Base-by-base conservation (phyloP, 1,140 invertebrate genomes). In the Lucilia sericata region DNA sequence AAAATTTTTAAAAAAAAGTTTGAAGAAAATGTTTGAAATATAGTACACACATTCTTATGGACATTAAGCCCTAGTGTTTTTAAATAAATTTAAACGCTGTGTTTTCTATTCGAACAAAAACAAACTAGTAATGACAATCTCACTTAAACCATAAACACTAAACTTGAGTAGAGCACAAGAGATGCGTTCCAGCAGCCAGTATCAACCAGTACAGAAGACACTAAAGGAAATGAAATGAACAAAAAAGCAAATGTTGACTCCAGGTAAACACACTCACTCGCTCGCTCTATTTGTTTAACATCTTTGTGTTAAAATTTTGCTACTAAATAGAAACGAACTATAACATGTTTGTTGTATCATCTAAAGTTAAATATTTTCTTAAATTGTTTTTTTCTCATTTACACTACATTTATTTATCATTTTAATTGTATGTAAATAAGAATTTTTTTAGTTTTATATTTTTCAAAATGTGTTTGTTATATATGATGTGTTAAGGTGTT, bases 401-500 rank as follows among this genome's bases (percentile, higher is more conserved):
- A 12, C 2, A n/a, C 14, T 60, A n/a, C 55, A 17, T n/a, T n/a
- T 60, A n/a, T 60, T 60, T 60, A 60, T 60, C 55, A 17, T 14
- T 60, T 60, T 60, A 60, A 60, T 60, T 60, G 14, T 17, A 17
- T 42, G 42, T 42, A 60, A 60, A 60, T n/a, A 30, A 30, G 25
- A 30, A 30, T 3, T 30, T 30, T 30, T 30, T 30, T 30, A 42
- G 42, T 42, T 55, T 12, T 10, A 55, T 55, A 14, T 17, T 7
- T 55, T 55, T 55, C 4, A 49, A 49, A 49, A 49, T 9, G 65
- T 25, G 7, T 19, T 7, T 70, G 19, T 70, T n/a, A 4, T 17
- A 21, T 10, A 70, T 70, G n/a, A 70, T 55, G 51, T 60, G 65
- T n/a, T 21, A 70, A 70, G 65, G 65, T 70, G 65, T 70, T 70